Evolutionary conservation across 2,888 invertebrate species (phyloP).

Genomic region (Tipula helvola): DNA sequence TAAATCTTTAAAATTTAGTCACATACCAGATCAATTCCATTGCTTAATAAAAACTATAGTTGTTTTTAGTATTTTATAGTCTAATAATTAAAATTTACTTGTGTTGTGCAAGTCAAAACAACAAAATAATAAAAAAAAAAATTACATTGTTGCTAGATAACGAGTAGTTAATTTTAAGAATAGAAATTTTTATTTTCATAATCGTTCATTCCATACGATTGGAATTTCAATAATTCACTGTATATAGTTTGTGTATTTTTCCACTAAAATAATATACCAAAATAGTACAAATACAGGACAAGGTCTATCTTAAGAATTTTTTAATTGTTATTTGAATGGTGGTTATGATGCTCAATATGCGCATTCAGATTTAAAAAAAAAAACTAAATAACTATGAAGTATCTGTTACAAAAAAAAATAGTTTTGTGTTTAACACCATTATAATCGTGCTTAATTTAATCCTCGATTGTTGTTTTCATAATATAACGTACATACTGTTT

Average conservation of each 20-base stretch:
- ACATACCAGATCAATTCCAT: neutral
- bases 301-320: neutral
- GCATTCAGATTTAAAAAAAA: neutral
- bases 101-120: neutral
- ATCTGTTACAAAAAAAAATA: neutral
- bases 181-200: neutral
- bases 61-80: neutral
- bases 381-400: neutral
- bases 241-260: neutral
- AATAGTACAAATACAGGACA: neutral
- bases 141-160: neutral
- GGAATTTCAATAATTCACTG: neutral
- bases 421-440: neutral
- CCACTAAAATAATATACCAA: neutral
- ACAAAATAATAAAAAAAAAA: neutral
- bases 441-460: neutral
- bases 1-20: too few species aligned
- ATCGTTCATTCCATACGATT: neutral
- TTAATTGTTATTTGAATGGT: neutral
- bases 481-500: neutral
- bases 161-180: neutral
- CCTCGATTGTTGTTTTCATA: neutral
- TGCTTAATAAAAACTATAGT: neutral
- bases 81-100: neutral
- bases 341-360: neutral